Evolutionary conservation across 2,797 vertebrate genomes (phyloP), one percentile per base, ranked within the genome.

Genomic region (Leptodactylus fallax): DNA sequence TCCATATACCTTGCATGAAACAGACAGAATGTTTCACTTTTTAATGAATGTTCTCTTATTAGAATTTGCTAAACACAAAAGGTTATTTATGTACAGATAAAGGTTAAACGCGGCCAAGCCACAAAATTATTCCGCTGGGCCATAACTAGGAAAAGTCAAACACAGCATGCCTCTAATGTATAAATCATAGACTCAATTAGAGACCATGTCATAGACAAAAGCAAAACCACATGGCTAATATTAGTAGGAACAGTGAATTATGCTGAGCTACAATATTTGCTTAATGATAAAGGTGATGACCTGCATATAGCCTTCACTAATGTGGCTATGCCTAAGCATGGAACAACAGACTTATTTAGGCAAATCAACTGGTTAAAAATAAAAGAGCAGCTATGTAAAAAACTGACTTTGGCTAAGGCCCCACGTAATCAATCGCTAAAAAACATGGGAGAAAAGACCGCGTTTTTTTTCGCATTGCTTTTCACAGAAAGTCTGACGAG

Each of bases 121-220:
- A 49, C 83, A 84, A 84, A 84, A 76, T 76, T 60, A 60, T 84
- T 72, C 82, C 69, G 74, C 27, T 72, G 82, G 82, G 53, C 55
- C 49, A 16, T 27, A 60, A 84, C 82, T 69, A 74, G 69, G 79
- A 74, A 84, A 84, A 84, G 25, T 84, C 82, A 74, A 58, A 58
- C 72, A 53, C 67, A 84, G 53, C 71, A 72, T 76, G 71, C 83
- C 45, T 74, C 61, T 84, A 84, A 60, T 84, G 83, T 60, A 84
- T 84, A 84, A 84, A 84, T 84, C 83, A 74, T 84, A 55, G 72
- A 84, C 55, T 76, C 69, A 84, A 76, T 84, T 84, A 84, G 27
- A 74, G 72, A 76, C 21, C 69, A 49, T 84, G 71, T 84, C 83
- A 84, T 76, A 76, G 83, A 45, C 83, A 76, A 60, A 84, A 84